These are phyloP conservation scores for Lamellibrachia satsuma DNA, from an alignment of 2,888 invertebrate species.

Conservation along the genomic window DNA sequence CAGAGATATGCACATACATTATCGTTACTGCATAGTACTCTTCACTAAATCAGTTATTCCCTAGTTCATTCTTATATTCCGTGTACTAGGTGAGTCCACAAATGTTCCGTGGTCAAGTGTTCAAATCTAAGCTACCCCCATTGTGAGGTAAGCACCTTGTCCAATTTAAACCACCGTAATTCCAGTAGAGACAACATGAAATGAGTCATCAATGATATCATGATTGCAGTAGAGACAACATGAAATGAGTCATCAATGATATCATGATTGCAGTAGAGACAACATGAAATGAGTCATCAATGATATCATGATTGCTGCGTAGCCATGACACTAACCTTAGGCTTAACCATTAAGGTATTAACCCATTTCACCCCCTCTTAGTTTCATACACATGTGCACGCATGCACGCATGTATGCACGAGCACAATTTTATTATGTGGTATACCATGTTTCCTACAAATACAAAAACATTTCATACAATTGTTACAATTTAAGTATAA, in stretches of 20 bases:
- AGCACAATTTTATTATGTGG: no score
- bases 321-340: neutral
- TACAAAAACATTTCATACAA: neutral
- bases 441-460: neutral
- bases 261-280: neutral
- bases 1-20: no score
- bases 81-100: neutral
- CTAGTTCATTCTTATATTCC: neutral
- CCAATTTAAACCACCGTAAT: neutral
- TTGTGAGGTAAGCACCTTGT: neutral
- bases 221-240: neutral
- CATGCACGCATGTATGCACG: no score
- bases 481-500: neutral
- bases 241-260: neutral
- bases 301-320: neutral
- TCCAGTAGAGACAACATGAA: neutral
- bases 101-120: neutral
- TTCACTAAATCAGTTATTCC: neutral
- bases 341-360: neutral
- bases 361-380: neutral
- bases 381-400: neutral
- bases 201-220: neutral
- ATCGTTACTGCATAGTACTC: neutral
- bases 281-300: neutral
- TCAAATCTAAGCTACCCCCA: neutral